Percentiles rank a stretch among this genome's conserved stretches.
These are phyloP conservation scores for Theristicus caerulescens DNA, from an alignment of 2,113 vertebrate species.

Conservation along the genomic window DNA sequence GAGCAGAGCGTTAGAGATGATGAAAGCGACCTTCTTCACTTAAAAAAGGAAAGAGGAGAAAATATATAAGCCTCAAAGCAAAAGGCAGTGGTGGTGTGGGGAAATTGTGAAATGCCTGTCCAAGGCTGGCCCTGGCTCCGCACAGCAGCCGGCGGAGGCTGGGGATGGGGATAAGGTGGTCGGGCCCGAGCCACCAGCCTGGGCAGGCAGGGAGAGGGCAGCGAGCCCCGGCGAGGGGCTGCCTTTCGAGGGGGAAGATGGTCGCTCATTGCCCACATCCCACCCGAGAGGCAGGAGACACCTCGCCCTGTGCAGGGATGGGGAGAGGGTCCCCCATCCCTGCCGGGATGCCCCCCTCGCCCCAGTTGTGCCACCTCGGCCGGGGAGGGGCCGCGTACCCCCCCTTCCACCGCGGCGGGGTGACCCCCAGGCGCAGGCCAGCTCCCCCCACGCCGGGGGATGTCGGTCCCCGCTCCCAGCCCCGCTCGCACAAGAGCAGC, in stretches of 20 bases:
- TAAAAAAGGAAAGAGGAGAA: background rate
- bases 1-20: background rate
- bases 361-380: rapidly evolving
- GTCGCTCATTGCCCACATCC: background rate
- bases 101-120: background rate
- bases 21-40: background rate
- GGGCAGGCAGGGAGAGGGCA: background rate
- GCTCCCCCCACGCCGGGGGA: rapidly evolving
- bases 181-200: background rate
- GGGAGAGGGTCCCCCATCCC: background rate
- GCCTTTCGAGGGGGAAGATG: rapidly evolving
- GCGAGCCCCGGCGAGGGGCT: rapidly evolving
- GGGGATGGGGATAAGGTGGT: background rate
- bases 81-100: background rate
- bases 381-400: rapidly evolving
- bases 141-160: background rate
- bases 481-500: rapidly evolving
- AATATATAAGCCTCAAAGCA: background rate
- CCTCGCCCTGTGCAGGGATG: rapidly evolving
- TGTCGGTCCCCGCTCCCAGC: background rate
- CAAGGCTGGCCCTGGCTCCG: background rate
- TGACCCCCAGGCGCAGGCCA: background rate
- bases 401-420: rapidly evolving
- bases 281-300: background rate
- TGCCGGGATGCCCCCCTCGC: rapidly evolving